Evolutionary conservation across 2,888 invertebrate species (phyloP).

Genomic region (Drosophila neutralis): DNA sequence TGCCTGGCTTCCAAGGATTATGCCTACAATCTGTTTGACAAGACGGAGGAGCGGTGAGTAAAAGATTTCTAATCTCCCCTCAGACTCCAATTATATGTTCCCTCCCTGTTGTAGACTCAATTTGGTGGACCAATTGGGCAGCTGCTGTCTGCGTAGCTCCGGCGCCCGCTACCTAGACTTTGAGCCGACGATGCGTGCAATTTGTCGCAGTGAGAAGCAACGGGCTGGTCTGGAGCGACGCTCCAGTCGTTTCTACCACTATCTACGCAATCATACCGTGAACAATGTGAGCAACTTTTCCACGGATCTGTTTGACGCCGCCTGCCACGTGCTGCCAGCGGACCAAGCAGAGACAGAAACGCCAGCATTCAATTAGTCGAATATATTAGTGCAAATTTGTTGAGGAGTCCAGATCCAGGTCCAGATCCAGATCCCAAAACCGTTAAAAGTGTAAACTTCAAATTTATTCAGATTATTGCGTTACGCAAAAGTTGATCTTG

Average conservation of each 20-base stretch:
- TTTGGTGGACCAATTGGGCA: slow-evolving; percentile 85
- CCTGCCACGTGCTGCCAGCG: slow-evolving; percentile 80
- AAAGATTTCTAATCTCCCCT: too few species aligned
- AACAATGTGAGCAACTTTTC: slow-evolving; percentile 85
- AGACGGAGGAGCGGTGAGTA: slow-evolving; percentile 71
- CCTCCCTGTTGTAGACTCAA: slow-evolving; percentile 85
- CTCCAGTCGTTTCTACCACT: slow-evolving; percentile 91
- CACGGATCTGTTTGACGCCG: slow-evolving; percentile 86
- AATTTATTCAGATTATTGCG: slow-evolving; percentile 46
- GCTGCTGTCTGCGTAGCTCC: slow-evolving; percentile 86
- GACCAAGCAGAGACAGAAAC: not conserved
- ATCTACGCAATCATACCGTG: slow-evolving; percentile 87
- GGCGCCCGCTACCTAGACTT: slow-evolving; percentile 88
- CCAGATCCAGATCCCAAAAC: not conserved
- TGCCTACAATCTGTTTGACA: slow-evolving; percentile 82
- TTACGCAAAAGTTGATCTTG: slow-evolving; percentile 56
- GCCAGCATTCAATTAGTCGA: slow-evolving; percentile 24
- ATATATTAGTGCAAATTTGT: slow-evolving; percentile 46
- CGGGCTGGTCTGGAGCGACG: slow-evolving; percentile 87
- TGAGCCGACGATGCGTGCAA: slow-evolving; percentile 88
- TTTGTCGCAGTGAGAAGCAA: slow-evolving; percentile 89
- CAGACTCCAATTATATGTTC: not conserved
- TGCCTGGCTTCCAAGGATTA: slow-evolving; percentile 76
- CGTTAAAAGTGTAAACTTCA: slow-evolving; percentile 4
- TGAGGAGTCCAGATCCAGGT: not conserved